Conservation (phyloP, 64 coral and sea anemone species). For the Hydrozoanthus tunicans region DNA sequence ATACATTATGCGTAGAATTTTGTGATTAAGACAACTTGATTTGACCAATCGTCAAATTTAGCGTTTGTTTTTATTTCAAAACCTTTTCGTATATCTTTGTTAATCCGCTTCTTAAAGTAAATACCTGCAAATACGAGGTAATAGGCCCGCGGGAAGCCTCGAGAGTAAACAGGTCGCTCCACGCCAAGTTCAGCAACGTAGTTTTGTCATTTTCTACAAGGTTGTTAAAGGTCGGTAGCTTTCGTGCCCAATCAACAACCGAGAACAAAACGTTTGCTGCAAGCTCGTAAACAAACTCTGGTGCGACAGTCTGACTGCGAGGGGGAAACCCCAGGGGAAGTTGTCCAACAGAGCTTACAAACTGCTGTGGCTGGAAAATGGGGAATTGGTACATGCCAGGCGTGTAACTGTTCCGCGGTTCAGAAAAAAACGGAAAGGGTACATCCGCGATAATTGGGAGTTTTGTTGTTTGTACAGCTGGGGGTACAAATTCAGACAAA, state of each 20-base stretch:
- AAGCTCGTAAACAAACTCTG: slow-evolving; percentile 85
- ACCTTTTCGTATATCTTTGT: too few relatives aligned
- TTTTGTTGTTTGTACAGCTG: slow-evolving; percentile 91
- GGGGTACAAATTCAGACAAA: neutral
- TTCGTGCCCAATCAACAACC: slow-evolving; percentile 87
- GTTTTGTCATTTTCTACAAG: slow-evolving; percentile 79
- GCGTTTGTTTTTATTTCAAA: too few relatives aligned
- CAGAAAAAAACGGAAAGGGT: slow-evolving; percentile 67
- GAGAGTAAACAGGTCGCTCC: slow-evolving; percentile 84
- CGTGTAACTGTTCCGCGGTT: slow-evolving; percentile 61
- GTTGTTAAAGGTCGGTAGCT: slow-evolving; percentile 79
- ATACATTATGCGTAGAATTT: too few relatives aligned
- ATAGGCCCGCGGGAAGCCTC: slow-evolving; percentile 82
- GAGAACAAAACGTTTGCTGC: slow-evolving; percentile 92
- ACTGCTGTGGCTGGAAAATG: slow-evolving; percentile 62
- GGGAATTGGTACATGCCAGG: slow-evolving; percentile 67
- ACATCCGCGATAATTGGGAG: slow-evolving; percentile 77
- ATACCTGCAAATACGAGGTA: slow-evolving; percentile 72
- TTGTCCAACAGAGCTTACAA: slow-evolving; percentile 45
- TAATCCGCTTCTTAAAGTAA: too few relatives aligned
- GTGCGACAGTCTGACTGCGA: slow-evolving; percentile 55
- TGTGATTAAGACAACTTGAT: too few relatives aligned
- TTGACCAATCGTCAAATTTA: too few relatives aligned
- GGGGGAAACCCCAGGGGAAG: slow-evolving; percentile 67
- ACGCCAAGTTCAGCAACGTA: slow-evolving; percentile 76